These are phyloP conservation scores for Chaetorhynchus papuensis DNA, from an alignment of 2,113 vertebrate genomes.

Conservation along the genomic window DNA sequence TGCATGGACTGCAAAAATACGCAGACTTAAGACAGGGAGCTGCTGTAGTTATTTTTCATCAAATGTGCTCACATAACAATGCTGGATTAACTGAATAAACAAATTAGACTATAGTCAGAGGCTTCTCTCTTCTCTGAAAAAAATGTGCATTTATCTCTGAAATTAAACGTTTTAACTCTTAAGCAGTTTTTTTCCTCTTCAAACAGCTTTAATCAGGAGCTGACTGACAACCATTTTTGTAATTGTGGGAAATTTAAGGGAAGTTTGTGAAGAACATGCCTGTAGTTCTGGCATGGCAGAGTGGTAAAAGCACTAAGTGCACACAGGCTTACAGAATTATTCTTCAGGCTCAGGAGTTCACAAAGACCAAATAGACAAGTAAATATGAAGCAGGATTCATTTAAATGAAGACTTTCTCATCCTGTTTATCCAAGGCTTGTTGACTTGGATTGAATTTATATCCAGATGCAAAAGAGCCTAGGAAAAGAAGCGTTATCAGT, in stretches of 20 bases:
- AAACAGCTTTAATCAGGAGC: neutral
- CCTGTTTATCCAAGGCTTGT: neutral
- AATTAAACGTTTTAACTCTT: neutral
- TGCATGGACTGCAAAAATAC: neutral
- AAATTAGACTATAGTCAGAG: neutral
- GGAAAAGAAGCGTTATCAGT: neutral
- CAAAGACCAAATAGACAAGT: neutral
- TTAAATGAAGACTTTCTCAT: neutral
- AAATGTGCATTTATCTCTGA: neutral
- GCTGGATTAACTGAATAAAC: neutral
- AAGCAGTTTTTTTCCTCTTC: neutral
- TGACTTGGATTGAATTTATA: neutral
- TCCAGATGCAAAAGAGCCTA: neutral
- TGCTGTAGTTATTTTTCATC: neutral
- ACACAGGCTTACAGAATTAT: neutral
- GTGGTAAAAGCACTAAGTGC: neutral
- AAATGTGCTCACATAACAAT: neutral
- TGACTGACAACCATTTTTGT: neutral
- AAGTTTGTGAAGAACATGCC: neutral
- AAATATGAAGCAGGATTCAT: neutral
- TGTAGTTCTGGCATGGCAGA: rapidly evolving
- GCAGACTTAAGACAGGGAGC: neutral
- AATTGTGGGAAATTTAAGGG: neutral
- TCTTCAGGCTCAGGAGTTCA: neutral
- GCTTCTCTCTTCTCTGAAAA: neutral